phyloP scores from a whole-genome alignment of 2,113 vertebrate genomes.

The Pipa parva region DNA sequence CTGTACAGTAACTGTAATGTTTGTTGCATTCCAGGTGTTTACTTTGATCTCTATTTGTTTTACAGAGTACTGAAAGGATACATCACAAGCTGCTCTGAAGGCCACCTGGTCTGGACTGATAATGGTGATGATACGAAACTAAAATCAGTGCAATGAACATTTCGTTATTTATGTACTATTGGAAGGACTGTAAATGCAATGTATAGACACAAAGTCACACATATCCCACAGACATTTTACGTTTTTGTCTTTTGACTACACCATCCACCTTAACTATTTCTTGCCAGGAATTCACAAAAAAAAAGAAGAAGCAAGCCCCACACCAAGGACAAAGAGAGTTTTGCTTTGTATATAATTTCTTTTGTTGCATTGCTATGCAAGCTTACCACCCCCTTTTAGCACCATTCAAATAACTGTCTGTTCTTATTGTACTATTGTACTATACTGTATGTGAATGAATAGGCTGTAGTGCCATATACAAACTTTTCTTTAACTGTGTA shows the following conservation, averaged over 20 bases:
- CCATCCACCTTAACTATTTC: conserved; percentile 87
- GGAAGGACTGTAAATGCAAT: conserved; percentile 96
- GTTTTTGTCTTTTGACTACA: conserved; percentile 82
- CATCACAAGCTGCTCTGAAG: conserved; percentile 69
- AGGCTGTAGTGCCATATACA: conserved; percentile 97
- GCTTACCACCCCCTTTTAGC: conserved; percentile 79
- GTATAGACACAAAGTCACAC: conserved; percentile 95
- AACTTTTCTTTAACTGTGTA: conserved; percentile 86
- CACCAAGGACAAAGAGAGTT: conserved; percentile 69
- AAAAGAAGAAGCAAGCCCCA: conserved; percentile 58
- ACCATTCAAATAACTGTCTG: conserved; percentile 82
- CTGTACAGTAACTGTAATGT: no score
- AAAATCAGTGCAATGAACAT: conserved; percentile 80
- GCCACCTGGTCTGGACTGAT: conserved; percentile 70
- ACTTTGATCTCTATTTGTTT: conserved; percentile 44
- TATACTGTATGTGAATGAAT: conserved; percentile 99
- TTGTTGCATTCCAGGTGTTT: not conserved
- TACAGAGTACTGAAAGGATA: conserved; percentile 82
- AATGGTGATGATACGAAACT: conserved; percentile 70
- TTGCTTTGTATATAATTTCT: conserved; percentile 96
- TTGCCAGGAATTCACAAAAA: conserved; percentile 71
- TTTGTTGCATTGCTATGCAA: conserved; percentile 99
- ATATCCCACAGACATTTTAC: conserved; percentile 83
- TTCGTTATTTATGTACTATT: conserved; percentile 82
- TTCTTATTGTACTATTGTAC: conserved; percentile 93